Conservation (phyloP, 2,888 invertebrate species). For the Dryomyza anilis region DNA sequence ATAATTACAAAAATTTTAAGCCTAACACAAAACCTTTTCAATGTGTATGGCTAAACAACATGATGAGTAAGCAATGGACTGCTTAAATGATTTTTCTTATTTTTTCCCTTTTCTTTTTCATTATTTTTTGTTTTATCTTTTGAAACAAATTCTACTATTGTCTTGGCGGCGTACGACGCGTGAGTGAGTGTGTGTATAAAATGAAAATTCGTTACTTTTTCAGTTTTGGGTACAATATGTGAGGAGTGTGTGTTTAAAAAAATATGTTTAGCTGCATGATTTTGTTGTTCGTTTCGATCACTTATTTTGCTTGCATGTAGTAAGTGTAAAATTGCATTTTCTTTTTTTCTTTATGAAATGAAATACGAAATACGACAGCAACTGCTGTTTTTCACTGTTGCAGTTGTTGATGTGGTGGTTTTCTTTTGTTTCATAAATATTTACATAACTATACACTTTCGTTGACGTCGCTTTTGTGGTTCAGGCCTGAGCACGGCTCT, state of each 20-base stretch:
- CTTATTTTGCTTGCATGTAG: not conserved
- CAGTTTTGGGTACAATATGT: conserved; percentile 1
- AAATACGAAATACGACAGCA: too few relatives aligned
- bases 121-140: not conserved
- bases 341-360: too few relatives aligned
- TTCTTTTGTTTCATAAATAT: conserved; percentile 29
- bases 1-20: conserved; percentile 14
- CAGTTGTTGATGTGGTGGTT: not conserved
- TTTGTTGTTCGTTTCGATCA: conserved; percentile 9
- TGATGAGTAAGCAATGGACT: not conserved
- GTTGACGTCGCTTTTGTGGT: conserved; percentile 91
- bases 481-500: conserved; percentile 96
- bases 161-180: too few relatives aligned
- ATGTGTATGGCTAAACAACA: conserved; percentile 10
- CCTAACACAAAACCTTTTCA: conserved; percentile 17
- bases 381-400: too few relatives aligned
- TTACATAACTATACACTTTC: conserved; percentile 86
- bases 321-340: too few relatives aligned
- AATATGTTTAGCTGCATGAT: not conserved
- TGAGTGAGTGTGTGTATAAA: too few relatives aligned
- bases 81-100: not conserved
- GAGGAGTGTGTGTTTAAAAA: too few relatives aligned
- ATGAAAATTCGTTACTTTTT: conserved; percentile 1
- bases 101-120: not conserved
- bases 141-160: not conserved